phyloP scores from a whole-genome alignment of 23 tunicate species.

The Trididemnum miniatum region DNA sequence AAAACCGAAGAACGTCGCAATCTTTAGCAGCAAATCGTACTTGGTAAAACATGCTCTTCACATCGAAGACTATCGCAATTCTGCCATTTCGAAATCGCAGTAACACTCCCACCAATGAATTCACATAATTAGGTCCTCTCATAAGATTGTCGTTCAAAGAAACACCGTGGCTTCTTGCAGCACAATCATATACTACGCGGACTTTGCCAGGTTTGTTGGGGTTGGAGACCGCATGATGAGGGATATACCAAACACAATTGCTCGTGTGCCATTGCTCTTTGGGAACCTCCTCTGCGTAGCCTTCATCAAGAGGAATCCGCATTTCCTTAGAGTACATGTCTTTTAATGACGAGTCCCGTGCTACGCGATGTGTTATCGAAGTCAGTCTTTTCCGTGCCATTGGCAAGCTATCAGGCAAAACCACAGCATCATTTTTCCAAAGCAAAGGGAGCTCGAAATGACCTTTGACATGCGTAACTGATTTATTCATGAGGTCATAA shows the following conservation, averaged over 20 bases:
- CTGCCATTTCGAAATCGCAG: background rate
- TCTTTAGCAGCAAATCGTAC: background rate
- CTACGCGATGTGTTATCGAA: background rate
- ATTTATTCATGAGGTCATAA: background rate
- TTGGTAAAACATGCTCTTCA: background rate
- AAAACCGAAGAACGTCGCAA: background rate
- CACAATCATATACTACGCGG: slow-evolving; percentile 7
- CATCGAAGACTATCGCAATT: background rate
- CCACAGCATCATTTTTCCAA: background rate
- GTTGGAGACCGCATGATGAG: background rate
- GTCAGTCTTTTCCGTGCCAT: too few species aligned
- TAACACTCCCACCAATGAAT: background rate
- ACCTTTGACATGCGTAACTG: background rate
- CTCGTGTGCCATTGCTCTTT: background rate
- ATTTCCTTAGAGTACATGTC: background rate
- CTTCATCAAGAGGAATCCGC: background rate
- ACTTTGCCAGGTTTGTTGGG: slow-evolving; percentile 19
- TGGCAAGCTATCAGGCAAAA: background rate
- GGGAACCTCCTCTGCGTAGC: slow-evolving; percentile 4
- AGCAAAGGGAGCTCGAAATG: slow-evolving; percentile 3
- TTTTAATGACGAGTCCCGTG: background rate
- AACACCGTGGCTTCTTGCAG: background rate
- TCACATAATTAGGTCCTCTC: background rate
- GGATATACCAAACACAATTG: background rate
- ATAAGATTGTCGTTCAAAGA: background rate